Base-by-base conservation (phyloP, 2,113 vertebrate species). In the Ochotona princeps region DNA sequence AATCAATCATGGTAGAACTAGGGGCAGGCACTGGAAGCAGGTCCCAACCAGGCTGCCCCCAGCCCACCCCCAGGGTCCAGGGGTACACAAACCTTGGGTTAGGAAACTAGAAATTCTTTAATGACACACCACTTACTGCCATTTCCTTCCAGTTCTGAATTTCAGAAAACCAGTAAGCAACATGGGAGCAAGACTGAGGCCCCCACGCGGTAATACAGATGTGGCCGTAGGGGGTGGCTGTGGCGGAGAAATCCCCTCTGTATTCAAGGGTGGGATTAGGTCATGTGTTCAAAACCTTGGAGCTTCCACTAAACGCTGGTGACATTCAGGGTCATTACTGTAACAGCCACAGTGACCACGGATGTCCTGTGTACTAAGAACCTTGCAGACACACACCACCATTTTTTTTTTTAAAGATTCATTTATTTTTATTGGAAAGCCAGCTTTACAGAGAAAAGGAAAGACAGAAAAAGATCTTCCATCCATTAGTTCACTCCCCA, bases 121-220 rank as follows among this genome's bases (percentile, higher is more conserved):
- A 10, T 47, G 57, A 38, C 51, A 11, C n/a, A 80, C 75, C 69
- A 4, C 72, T 67, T 32, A 23, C 66, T 90, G 54, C 5, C n/a
- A 63, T 87, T 76, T 86, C 60, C 73, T 80, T 93, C 10, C 17
- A 93, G 49, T 35, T 54, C 73, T 75, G 25, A 91, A 51, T 20
- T 93, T 60, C 25, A 82, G 76, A 81, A 94, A 89, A 89, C 30
- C 65, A 38, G 25, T 51, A 70, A 23, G 26, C 72, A 57, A 67
- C 38, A 44, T 44, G 30, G 89, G 54, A 7, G 32, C n/a, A 30
- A 76, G 67, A 17, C 38, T 10, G 0, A 1, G 8, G 3, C 38
- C 51, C 51, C 69, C 20, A 81, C 3, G 32, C 28, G 5, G 2
- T n/a, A 47, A 47, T 25, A 30, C 4, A 54, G 35, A 63, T 44